phyloP scores from a whole-genome alignment of 2,888 invertebrate genomes.

The Epirrhoe tristata region DNA sequence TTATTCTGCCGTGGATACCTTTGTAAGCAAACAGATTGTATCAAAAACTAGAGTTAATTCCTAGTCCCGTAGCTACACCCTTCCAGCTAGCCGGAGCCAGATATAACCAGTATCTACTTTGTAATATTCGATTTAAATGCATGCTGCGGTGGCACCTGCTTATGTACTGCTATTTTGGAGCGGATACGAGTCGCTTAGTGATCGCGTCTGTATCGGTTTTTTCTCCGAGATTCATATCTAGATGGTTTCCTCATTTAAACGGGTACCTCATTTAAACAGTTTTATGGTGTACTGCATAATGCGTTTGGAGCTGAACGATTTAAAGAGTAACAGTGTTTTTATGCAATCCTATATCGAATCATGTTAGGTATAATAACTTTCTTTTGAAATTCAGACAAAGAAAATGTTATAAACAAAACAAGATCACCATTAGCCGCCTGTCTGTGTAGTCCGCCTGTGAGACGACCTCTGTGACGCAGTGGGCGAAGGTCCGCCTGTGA shows the following conservation, averaged over 20 bases:
- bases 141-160: conserved; percentile 58
- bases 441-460: too few relatives aligned
- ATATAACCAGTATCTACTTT: conserved; percentile 54
- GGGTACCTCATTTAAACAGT: conserved; percentile 1
- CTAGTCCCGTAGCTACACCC: conserved; percentile 9
- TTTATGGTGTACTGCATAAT: neutral
- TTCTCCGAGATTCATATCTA: conserved; percentile 34
- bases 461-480: too few relatives aligned
- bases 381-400: too few relatives aligned
- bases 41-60: neutral
- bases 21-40: too few relatives aligned
- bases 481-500: too few relatives aligned
- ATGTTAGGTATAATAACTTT: too few relatives aligned
- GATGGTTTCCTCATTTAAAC: conserved; percentile 26
- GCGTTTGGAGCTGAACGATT: neutral
- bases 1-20: too few relatives aligned
- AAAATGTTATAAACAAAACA: too few relatives aligned
- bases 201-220: conserved; percentile 36
- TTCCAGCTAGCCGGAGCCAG: conserved; percentile 41
- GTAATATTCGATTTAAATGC: conserved; percentile 77
- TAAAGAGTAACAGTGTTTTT: neutral
- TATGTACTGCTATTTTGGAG: conserved; percentile 32
- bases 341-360: too few relatives aligned
- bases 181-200: conserved; percentile 30
- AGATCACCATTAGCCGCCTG: too few relatives aligned